Evolutionary conservation across 2,797 vertebrate species (phyloP), one percentile per base, ranked within the genome.

Genomic region (Borostomias antarcticus): DNA sequence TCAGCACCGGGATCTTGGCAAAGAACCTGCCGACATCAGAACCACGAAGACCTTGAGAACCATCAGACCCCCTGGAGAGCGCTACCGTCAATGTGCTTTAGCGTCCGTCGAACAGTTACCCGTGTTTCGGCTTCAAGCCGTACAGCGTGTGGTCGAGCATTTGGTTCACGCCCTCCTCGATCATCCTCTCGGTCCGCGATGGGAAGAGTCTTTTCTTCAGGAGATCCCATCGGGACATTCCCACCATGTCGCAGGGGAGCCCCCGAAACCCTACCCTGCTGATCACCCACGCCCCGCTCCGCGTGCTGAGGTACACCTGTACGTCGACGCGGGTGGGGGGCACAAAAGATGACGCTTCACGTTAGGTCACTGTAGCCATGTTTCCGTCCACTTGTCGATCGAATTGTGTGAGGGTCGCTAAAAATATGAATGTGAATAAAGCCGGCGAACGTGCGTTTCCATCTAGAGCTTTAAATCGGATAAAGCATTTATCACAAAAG

Each of bases 281-380:
- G n/a, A 94, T 1, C 47, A 95, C 79, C 94, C 95, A 98, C 2
- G 90, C 54, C 0, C 96, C 95, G 68, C 82, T 43, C 0, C 88
- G 80, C 5, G 93, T 97, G 83, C 94, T 95, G 56, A 98, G 75
- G 60, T 92, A 95, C 0, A 95, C 95, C 96, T 98, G 74, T 25
- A 21, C 11, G 26, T n/a, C 30, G 19, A 30, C 10, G 10, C 37
- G 63, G 61, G 21, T 54, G 15, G 48, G 29, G 4, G 21, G 33
- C 23, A 50, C 19, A 4, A 32, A 2, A 26, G 17, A 13, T 13
- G 48, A 45, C n/a, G n/a, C n/a, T n/a, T n/a, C n/a, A n/a, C n/a
- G n/a, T n/a, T n/a, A n/a, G n/a, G n/a, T n/a, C n/a, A n/a, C n/a
- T n/a, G n/a, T n/a, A n/a, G n/a, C n/a, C n/a, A 53, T 26, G 13